A percentile compares a stretch with the other conserved stretches of the same genome.
These are phyloP conservation scores for Argyrosomus regius DNA, from an alignment of 2,797 vertebrate species.

Conservation along the genomic window DNA sequence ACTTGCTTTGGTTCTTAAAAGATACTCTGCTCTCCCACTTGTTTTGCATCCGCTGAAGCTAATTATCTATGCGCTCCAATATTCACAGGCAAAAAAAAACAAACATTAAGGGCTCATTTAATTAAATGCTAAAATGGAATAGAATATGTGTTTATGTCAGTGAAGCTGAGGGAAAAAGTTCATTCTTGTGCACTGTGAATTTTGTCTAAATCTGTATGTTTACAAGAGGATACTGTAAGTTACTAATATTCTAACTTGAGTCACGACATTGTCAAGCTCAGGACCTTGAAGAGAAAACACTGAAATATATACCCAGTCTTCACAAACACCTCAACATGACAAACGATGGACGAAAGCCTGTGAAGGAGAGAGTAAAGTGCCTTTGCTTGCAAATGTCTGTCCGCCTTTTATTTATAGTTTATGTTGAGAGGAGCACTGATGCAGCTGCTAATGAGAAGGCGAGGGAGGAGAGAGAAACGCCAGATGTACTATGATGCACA, in stretches of 20 bases:
- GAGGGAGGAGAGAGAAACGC: slow-evolving; percentile 68
- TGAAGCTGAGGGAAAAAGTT: not conserved
- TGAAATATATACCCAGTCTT: slow-evolving; percentile 16
- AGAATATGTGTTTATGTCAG: slow-evolving; percentile 17
- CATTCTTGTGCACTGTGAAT: not conserved
- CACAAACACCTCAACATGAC: slow-evolving; percentile 30
- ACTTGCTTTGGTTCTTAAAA: slow-evolving; percentile 59
- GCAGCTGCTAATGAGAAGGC: slow-evolving; percentile 80
- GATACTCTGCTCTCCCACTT: slow-evolving; percentile 58
- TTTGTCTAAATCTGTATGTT: not conserved
- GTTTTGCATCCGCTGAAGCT: slow-evolving; percentile 54
- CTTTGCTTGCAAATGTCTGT: slow-evolving; percentile 61
- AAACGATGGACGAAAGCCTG: slow-evolving; percentile 21
- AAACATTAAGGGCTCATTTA: slow-evolving; percentile 29
- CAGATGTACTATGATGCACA: slow-evolving; percentile 76
- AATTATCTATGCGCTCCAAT: slow-evolving; percentile 52
- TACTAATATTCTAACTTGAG: not conserved
- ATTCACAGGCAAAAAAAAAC: slow-evolving; percentile 19
- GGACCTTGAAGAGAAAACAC: slow-evolving; percentile 6
- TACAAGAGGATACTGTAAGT: not conserved
- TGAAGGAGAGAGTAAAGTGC: slow-evolving; percentile 42
- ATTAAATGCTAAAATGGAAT: slow-evolving; percentile 45
- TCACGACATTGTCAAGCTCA: slow-evolving; percentile 7
- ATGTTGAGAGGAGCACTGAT: slow-evolving; percentile 72
- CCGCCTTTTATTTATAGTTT: slow-evolving; percentile 80